Evolutionary conservation across 2,113 vertebrate species (phyloP).

Genomic region (Genyomyrus donnyi): DNA sequence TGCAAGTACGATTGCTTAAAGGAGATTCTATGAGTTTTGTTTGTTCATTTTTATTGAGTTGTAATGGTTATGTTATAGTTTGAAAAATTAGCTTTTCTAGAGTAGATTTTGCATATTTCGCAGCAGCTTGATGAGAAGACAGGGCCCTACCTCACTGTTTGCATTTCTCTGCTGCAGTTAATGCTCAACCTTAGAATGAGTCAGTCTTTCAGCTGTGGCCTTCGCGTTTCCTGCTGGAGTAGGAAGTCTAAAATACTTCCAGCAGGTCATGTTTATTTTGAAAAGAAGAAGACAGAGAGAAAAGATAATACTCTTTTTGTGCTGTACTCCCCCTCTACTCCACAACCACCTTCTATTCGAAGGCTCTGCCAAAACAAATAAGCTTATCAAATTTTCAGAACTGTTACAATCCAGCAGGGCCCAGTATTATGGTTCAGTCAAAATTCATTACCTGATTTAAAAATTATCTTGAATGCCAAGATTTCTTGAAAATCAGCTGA

Average conservation of each 20-base stretch:
- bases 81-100: background rate
- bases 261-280: conserved; percentile 11
- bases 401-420: background rate
- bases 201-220: background rate
- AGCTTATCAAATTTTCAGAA: conserved; percentile 34
- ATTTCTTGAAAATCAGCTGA: background rate
- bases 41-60: background rate
- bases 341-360: background rate
- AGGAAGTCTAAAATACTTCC: background rate
- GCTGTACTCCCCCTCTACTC: background rate
- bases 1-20: conserved; percentile 3
- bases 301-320: conserved; percentile 18
- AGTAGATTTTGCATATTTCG: background rate
- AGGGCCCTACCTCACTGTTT: background rate
- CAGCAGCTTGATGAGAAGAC: background rate
- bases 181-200: background rate
- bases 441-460: background rate
- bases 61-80: background rate
- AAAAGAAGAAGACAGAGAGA: conserved; percentile 10
- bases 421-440: background rate
- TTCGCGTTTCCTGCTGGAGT: background rate
- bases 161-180: background rate
- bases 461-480: background rate
- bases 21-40: background rate
- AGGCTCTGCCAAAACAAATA: conserved; percentile 49